These are phyloP conservation scores for Pluvialis apricaria DNA, from an alignment of 2,113 vertebrate genomes.

Conservation along the genomic window DNA sequence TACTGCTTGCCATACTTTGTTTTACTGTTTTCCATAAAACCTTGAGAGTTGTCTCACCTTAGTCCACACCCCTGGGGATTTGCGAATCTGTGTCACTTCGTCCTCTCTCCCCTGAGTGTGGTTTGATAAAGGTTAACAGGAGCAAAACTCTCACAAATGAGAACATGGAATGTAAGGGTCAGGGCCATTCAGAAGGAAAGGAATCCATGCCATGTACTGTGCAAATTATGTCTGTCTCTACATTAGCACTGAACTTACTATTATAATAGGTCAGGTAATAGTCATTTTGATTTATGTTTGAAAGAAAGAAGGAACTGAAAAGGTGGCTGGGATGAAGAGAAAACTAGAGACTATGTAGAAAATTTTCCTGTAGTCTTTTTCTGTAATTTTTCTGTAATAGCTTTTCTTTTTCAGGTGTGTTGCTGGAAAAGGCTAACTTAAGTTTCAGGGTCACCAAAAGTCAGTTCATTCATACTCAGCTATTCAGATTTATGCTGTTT, in stretches of 20 bases:
- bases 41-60: too few relatives aligned
- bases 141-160: neutral
- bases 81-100: too few relatives aligned
- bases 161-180: conserved; percentile 32
- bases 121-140: neutral
- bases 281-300: neutral
- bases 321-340: neutral
- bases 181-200: conserved; percentile 30
- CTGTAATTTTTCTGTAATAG: neutral
- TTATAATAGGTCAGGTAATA: neutral
- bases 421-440: neutral
- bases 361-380: neutral
- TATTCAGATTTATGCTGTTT: neutral
- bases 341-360: neutral
- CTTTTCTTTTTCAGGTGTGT: neutral
- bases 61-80: too few relatives aligned
- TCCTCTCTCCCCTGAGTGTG: too few relatives aligned
- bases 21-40: too few relatives aligned
- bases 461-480: neutral
- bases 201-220: neutral
- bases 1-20: too few relatives aligned
- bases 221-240: neutral
- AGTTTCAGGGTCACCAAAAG: neutral
- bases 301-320: neutral
- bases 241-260: neutral